Conservation (phyloP, 2,113 vertebrate genomes). For the Lipophrys pholis region DNA sequence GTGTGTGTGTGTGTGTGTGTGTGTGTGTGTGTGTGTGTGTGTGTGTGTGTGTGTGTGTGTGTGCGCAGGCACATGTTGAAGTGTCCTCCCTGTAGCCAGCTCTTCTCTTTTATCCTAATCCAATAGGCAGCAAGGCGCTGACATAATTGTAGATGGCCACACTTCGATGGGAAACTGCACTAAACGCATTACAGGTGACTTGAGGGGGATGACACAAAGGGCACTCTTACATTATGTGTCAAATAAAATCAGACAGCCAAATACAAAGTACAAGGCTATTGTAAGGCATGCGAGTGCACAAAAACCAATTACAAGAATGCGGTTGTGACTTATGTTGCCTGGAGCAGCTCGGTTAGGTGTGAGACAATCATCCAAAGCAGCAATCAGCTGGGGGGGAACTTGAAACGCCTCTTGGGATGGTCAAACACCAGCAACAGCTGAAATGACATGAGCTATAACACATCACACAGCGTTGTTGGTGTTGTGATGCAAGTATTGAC, state of each 20-base stretch:
- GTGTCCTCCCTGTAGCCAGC: conserved; percentile 39
- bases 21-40: too few relatives aligned
- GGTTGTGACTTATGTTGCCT: conserved; percentile 21
- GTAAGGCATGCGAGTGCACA: conserved; percentile 22
- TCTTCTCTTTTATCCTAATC: conserved; percentile 60
- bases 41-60: conserved; percentile 6
- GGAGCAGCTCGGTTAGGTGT: background rate
- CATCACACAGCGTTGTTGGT: too few relatives aligned
- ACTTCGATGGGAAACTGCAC: conserved; percentile 39
- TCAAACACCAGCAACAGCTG: too few relatives aligned
- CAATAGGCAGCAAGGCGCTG: conserved; percentile 48
- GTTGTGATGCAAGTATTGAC: too few relatives aligned
- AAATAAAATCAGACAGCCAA: conserved; percentile 47
- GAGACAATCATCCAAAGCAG: background rate
- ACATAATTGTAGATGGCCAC: conserved; percentile 58
- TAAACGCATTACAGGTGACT: conserved; percentile 77
- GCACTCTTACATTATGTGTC: conserved; percentile 58
- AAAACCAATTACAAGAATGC: conserved; percentile 24
- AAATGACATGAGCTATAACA: too few relatives aligned
- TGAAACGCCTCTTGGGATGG: too few relatives aligned
- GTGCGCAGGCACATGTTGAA: background rate
- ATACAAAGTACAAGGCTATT: conserved; percentile 17
- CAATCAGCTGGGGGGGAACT: background rate
- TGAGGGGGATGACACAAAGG: conserved; percentile 66
- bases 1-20: too few relatives aligned